phyloP scores from a whole-genome alignment of 23 tunicate species.

The Botrylloides violaceus region DNA sequence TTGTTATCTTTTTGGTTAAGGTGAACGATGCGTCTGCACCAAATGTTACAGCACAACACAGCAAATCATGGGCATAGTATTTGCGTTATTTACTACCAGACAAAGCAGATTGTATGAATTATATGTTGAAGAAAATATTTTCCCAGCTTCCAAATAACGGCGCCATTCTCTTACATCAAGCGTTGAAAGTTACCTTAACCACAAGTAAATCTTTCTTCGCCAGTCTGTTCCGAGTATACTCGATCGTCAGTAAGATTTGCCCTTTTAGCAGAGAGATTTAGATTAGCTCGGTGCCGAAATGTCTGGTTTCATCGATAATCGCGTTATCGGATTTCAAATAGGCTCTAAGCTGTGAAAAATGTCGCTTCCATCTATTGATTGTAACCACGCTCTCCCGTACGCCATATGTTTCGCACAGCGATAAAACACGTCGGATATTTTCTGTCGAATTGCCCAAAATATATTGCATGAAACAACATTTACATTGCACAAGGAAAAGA shows the following conservation, averaged over 20 bases:
- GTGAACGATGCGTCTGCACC: too few relatives aligned
- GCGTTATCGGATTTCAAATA: neutral
- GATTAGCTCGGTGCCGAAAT: constrained; percentile 23
- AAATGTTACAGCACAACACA: too few relatives aligned
- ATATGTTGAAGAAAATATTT: too few relatives aligned
- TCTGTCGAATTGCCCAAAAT: neutral
- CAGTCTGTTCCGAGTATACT: neutral
- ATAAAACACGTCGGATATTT: neutral
- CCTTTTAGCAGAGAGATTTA: constrained; percentile 17
- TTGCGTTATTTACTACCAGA: too few relatives aligned
- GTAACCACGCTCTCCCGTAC: neutral
- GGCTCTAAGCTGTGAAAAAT: neutral
- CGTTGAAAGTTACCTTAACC: too few relatives aligned
- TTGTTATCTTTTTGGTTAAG: too few relatives aligned
- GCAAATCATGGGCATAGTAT: too few relatives aligned
- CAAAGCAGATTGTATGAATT: too few relatives aligned
- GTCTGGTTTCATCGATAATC: constrained; percentile 12
- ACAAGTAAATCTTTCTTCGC: neutral
- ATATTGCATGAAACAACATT: neutral
- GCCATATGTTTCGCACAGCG: neutral
- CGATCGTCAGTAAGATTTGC: constrained; percentile 10
- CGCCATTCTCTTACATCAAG: too few relatives aligned
- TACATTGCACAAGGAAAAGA: constrained; percentile 1
- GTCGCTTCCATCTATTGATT: neutral
- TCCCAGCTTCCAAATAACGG: too few relatives aligned